phyloP scores from a whole-genome alignment of 2,888 invertebrate genomes.

The Celastrina argiolus region DNA sequence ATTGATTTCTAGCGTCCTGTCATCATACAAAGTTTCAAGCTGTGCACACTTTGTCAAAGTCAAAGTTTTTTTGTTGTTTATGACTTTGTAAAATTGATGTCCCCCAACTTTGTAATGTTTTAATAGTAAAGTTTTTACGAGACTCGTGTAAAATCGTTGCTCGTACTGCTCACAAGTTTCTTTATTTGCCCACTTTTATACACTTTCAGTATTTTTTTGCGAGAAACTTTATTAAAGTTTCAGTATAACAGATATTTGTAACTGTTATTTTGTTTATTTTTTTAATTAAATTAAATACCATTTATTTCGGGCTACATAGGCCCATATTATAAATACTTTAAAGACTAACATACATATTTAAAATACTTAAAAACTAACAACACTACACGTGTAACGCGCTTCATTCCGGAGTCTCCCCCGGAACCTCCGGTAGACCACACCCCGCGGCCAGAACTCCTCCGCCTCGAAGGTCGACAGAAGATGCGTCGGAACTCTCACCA shows the following conservation, averaged over 20 bases:
- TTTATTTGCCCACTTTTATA: not conserved
- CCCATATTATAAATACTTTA: no score
- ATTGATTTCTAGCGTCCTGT: slow-evolving; percentile 32
- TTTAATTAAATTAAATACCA: no score
- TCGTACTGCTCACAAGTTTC: not conserved
- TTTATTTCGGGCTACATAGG: no score
- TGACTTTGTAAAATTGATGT: slow-evolving; percentile 30
- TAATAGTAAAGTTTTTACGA: slow-evolving; percentile 24
- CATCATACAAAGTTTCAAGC: slow-evolving; percentile 31
- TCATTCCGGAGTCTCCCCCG: no score
- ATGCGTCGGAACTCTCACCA: no score
- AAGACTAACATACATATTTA: no score
- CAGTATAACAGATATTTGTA: not conserved
- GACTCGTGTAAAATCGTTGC: not conserved
- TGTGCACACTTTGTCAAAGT: slow-evolving; percentile 37
- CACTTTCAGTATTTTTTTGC: not conserved
- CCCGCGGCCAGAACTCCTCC: no score
- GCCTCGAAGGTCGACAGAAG: no score
- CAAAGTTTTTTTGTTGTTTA: slow-evolving; percentile 35
- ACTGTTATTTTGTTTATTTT: no score
- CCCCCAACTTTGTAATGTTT: slow-evolving; percentile 30
- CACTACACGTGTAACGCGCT: no score
- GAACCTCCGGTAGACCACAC: no score
- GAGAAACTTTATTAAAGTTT: not conserved
- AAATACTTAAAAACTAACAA: no score